phyloP scores from a whole-genome alignment of 2,113 vertebrate genomes.

The Oncorhynchus mykiss region DNA sequence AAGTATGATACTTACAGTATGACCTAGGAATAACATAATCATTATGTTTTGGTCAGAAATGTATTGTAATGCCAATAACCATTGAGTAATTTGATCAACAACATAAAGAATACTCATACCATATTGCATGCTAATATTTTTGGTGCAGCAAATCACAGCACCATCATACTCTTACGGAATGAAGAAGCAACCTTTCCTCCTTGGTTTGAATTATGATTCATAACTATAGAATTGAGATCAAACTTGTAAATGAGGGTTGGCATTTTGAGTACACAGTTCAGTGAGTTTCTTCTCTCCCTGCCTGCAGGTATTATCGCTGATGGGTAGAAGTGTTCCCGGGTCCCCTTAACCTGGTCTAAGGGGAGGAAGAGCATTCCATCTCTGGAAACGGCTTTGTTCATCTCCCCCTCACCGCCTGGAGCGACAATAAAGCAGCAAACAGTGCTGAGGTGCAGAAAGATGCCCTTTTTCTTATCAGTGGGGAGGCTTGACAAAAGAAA shows the following conservation, averaged over 20 bases:
- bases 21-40: too few relatives aligned
- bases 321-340: background rate
- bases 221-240: background rate
- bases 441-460: background rate
- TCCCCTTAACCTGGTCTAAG: background rate
- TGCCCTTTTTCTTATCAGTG: background rate
- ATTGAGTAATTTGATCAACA: too few relatives aligned
- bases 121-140: too few relatives aligned
- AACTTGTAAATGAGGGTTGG: background rate
- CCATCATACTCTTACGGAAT: too few relatives aligned
- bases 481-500: background rate
- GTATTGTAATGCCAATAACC: too few relatives aligned
- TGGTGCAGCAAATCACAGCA: too few relatives aligned
- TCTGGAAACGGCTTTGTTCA: constrained; percentile 7
- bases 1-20: too few relatives aligned
- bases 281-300: background rate
- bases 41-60: too few relatives aligned
- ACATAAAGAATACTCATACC: too few relatives aligned
- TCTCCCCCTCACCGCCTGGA: background rate
- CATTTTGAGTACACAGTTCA: background rate
- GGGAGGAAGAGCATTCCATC: background rate
- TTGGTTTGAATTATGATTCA: background rate
- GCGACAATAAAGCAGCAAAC: constrained; percentile 6
- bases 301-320: background rate
- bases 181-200: too few relatives aligned